Conservation (phyloP, 1,140 invertebrate genomes). For the Pachypsylla venusta region DNA sequence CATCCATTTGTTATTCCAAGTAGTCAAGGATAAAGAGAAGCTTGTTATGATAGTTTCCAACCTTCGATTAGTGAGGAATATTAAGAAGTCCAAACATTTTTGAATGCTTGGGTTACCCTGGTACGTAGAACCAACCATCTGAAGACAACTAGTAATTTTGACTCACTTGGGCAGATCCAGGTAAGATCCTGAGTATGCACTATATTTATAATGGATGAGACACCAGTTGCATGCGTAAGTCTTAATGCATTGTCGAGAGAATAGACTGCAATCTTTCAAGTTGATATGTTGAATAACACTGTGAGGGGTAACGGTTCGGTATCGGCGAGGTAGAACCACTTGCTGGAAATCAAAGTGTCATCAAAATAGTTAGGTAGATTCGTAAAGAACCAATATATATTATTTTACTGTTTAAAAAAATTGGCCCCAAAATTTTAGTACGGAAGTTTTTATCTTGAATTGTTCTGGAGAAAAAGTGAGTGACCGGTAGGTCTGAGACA, state of each 20-base stretch:
- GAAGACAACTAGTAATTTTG: conserved; percentile 11
- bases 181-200: conserved; percentile 65
- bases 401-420: too few relatives aligned
- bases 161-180: conserved; percentile 65
- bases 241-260: conserved; percentile 72
- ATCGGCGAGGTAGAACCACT: conserved; percentile 57
- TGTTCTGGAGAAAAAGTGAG: too few relatives aligned
- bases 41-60: too few relatives aligned
- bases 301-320: conserved; percentile 55
- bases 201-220: conserved; percentile 76
- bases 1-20: too few relatives aligned
- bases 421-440: too few relatives aligned
- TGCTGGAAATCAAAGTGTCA: conserved; percentile 39
- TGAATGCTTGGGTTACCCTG: too few relatives aligned
- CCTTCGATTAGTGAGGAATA: too few relatives aligned
- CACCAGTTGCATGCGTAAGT: conserved; percentile 78
- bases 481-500: too few relatives aligned
- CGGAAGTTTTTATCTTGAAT: too few relatives aligned
- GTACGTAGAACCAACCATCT: too few relatives aligned
- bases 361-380: background rate
- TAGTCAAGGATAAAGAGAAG: too few relatives aligned
- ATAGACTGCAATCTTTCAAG: conserved; percentile 41
- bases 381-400: too few relatives aligned
- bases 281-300: conserved; percentile 43
- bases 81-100: background rate